Conservation (phyloP, 2,888 invertebrate genomes). For the Acanthosepion pharaonis region DNA sequence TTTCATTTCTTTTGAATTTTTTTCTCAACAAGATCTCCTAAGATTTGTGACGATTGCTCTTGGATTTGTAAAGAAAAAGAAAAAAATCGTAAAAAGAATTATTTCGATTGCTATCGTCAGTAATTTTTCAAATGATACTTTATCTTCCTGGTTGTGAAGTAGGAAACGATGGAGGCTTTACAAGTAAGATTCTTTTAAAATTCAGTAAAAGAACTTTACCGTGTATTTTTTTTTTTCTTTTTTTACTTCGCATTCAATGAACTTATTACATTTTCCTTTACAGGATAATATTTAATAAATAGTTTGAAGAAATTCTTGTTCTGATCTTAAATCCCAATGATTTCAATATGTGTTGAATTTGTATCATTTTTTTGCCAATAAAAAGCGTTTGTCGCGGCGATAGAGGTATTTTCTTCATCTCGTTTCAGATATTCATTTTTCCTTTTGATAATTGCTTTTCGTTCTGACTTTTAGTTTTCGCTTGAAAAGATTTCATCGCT, state of each 20-base stretch:
- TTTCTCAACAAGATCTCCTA: conserved; percentile 14
- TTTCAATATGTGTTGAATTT: background rate
- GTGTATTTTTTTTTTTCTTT: no score
- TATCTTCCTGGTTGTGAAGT: background rate
- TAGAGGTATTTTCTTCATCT: background rate
- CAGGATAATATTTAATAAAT: background rate
- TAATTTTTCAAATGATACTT: background rate
- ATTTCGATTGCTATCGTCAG: background rate
- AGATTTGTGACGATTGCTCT: conserved; percentile 11
- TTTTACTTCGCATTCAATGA: background rate
- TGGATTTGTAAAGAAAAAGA: background rate
- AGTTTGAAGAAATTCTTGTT: background rate
- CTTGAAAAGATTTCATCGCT: background rate
- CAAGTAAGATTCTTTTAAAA: conserved; percentile 33
- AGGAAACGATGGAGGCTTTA: background rate
- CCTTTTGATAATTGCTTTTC: background rate
- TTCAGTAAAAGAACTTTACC: background rate
- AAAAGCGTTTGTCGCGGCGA: background rate
- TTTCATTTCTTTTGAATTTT: background rate
- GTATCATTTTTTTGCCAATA: background rate
- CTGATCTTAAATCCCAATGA: conserved; percentile 16
- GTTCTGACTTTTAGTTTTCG: background rate
- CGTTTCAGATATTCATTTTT: background rate
- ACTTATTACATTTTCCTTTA: background rate
- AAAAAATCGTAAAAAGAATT: background rate